A percentile compares a stretch with the other conserved stretches of the same genome.
These are phyloP conservation scores for Biston betularia DNA, from an alignment of 2,888 invertebrate genomes.

Conservation along the genomic window DNA sequence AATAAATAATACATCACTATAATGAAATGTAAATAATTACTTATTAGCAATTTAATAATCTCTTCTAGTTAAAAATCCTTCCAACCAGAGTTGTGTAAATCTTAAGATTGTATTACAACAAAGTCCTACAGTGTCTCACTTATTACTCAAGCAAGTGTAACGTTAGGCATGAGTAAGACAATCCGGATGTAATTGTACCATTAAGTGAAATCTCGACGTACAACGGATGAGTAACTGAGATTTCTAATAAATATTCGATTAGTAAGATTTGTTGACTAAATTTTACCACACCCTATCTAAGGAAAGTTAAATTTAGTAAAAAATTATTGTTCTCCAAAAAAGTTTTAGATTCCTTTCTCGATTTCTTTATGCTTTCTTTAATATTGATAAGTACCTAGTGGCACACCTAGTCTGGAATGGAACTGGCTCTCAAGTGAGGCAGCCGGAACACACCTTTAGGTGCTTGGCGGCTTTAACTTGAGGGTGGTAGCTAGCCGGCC, in stretches of 20 bases:
- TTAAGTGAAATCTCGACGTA: conserved; percentile 44
- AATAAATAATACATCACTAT: too few species aligned
- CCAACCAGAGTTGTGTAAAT: too few species aligned
- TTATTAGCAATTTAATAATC: too few species aligned
- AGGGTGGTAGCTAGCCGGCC: too few species aligned
- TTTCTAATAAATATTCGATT: conserved; percentile 11
- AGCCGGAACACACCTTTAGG: too few species aligned
- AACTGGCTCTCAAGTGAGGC: too few species aligned
- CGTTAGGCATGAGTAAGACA: conserved; percentile 50
- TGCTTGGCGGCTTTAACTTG: too few species aligned
- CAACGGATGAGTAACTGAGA: conserved; percentile 32
- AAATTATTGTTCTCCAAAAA: not conserved
- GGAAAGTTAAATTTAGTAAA: not conserved
- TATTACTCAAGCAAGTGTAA: conserved; percentile 29
- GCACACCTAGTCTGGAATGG: too few species aligned
- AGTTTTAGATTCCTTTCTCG: not conserved
- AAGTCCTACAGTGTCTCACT: conserved; percentile 5
- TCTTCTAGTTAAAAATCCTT: too few species aligned
- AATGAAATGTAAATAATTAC: too few species aligned
- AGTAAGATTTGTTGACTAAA: conserved; percentile 5
- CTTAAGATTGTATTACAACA: not conserved
- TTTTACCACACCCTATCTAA: not conserved
- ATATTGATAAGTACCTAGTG: too few species aligned
- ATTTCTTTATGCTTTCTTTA: too few species aligned
- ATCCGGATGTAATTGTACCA: conserved; percentile 49